Evolutionary conservation across 2,888 invertebrate species (phyloP).

Genomic region (Aphelenchoides bicaudatus): DNA sequence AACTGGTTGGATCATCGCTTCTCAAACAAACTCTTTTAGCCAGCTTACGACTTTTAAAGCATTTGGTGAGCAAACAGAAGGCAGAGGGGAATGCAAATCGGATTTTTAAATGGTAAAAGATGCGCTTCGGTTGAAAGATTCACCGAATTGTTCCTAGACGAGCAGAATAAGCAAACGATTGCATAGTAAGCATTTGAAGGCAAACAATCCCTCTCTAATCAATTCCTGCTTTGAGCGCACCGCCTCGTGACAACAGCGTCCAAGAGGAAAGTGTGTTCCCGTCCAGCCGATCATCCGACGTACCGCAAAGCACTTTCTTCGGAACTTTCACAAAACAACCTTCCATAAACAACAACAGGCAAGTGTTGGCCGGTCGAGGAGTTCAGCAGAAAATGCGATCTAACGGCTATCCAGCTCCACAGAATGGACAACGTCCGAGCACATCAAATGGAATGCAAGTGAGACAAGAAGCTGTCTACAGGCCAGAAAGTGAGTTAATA

Average conservation of each 20-base stretch:
- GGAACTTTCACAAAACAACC: too few species aligned
- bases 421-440: background rate
- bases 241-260: slow-evolving; percentile 8
- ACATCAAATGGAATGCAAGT: background rate
- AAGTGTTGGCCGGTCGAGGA: too few species aligned
- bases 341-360: too few species aligned
- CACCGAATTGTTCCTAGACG: slow-evolving; percentile 15
- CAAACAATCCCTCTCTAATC: background rate
- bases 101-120: slow-evolving; percentile 11
- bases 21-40: too few species aligned
- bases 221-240: slow-evolving; percentile 6
- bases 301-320: slow-evolving; percentile 5
- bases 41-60: too few species aligned
- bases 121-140: slow-evolving; percentile 16
- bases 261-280: slow-evolving; percentile 8
- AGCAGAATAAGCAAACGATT: background rate
- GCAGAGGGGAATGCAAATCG: slow-evolving; percentile 6
- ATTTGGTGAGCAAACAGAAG: background rate
- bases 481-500: slow-evolving; percentile 8
- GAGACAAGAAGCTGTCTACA: background rate
- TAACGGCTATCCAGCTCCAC: slow-evolving; percentile 15
- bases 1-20: too few species aligned
- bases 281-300: background rate
- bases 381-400: background rate
- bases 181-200: slow-evolving; percentile 6